phyloP scores from a whole-genome alignment of 2,888 invertebrate species.

The Eupeodes luniger region DNA sequence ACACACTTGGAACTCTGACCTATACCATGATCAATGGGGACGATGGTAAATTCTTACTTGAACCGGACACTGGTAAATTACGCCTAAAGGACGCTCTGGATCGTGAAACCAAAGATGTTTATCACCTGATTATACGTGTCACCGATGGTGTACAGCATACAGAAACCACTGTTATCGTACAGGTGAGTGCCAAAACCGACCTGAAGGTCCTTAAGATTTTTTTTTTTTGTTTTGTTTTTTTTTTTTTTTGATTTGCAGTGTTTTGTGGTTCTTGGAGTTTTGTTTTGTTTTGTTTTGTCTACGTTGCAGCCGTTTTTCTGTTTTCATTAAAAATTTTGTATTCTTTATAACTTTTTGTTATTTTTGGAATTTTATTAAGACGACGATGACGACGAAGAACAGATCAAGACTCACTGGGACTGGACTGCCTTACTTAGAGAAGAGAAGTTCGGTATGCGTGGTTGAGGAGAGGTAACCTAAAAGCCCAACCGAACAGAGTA shows the following conservation, averaged over 20 bases:
- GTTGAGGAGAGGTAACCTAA: conserved; percentile 65
- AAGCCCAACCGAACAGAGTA: conserved; percentile 65
- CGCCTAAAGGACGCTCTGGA: conserved; percentile 92
- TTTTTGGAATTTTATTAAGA: conserved; percentile 2
- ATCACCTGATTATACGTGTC: conserved; percentile 92
- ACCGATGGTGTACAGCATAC: conserved; percentile 95
- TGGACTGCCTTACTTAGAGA: conserved; percentile 18
- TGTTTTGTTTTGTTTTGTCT: background rate
- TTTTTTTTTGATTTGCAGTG: background rate
- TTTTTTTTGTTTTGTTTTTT: conserved; percentile 20
- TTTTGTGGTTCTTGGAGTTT: conserved; percentile 1
- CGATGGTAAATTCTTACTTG: conserved; percentile 89
- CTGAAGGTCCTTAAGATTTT: conserved; percentile 60
- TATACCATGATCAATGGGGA: conserved; percentile 90
- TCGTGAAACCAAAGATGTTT: conserved; percentile 91
- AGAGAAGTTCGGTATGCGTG: conserved; percentile 50
- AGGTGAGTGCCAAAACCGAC: conserved; percentile 86
- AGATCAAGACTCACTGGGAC: conserved; percentile 2
- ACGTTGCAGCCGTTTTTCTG: conserved; percentile 48
- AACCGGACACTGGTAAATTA: conserved; percentile 89
- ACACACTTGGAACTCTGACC: conserved; percentile 91
- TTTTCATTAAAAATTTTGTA: conserved; percentile 53
- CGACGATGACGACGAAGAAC: background rate
- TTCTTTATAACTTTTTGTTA: background rate
- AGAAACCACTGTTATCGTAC: conserved; percentile 90